phyloP scores from a whole-genome alignment of 2,113 vertebrate genomes.

The Mesoclemmys tuberculata region DNA sequence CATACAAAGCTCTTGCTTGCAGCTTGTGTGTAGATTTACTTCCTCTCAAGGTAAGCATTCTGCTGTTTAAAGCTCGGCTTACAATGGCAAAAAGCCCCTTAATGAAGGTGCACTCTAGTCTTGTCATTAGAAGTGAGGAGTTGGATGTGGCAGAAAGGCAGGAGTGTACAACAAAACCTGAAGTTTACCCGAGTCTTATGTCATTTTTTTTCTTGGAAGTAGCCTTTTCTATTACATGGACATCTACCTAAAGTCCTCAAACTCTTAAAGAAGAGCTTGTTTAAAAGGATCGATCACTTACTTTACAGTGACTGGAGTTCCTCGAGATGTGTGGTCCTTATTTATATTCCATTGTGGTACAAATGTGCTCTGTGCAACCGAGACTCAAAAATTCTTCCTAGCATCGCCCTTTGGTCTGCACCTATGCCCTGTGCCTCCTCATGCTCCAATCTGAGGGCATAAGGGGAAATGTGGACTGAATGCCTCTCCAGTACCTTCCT shows the following conservation, averaged over 20 bases:
- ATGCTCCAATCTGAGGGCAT: not conserved
- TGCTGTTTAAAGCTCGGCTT: not conserved
- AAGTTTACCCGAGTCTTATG: too few relatives aligned
- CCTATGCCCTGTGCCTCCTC: not conserved
- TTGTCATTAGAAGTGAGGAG: too few relatives aligned
- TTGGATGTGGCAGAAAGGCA: too few relatives aligned
- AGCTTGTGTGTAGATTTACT: not conserved
- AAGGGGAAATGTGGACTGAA: not conserved
- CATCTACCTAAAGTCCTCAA: not conserved
- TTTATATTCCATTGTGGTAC: not conserved
- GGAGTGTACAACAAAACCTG: too few relatives aligned
- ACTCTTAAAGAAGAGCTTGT: too few relatives aligned
- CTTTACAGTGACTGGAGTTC: not conserved
- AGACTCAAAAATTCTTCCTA: not conserved
- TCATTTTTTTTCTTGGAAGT: too few relatives aligned
- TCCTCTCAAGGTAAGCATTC: not conserved
- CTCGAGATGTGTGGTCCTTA: not conserved
- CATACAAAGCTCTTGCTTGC: not conserved
- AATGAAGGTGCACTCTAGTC: too few relatives aligned
- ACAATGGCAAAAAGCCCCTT: not conserved
- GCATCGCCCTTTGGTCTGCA: not conserved
- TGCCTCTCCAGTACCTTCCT: not conserved
- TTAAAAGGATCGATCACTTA: not conserved
- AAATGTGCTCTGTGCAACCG: not conserved
- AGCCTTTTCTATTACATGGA: not conserved